These are phyloP conservation scores for Sinocyclocheilus anshuiensis DNA, from an alignment of 2,113 vertebrate genomes.

Conservation along the genomic window DNA sequence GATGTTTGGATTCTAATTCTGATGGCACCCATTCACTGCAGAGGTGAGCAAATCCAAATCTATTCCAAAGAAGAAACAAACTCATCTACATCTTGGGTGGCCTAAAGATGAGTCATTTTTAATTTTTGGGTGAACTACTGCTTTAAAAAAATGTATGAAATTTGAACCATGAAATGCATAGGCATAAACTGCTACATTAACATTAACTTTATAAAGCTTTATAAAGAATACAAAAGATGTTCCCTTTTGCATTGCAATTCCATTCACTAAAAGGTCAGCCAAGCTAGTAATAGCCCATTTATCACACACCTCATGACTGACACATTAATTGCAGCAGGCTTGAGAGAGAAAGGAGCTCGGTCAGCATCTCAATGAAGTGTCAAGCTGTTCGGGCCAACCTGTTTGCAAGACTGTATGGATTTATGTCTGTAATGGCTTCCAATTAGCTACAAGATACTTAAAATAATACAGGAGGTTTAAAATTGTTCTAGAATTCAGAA, in stretches of 20 bases:
- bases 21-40: no score
- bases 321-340: constrained; percentile 33
- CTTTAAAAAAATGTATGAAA: not conserved
- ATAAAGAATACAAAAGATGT: not conserved
- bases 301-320: constrained; percentile 43
- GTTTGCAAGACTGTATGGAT: not conserved
- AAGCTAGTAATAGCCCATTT: constrained; percentile 23
- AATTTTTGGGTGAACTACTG: not conserved
- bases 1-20: no score
- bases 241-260: not conserved
- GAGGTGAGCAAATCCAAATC: no score
- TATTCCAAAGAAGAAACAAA: no score
- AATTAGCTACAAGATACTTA: not conserved
- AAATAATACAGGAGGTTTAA: not conserved
- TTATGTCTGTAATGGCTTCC: not conserved
- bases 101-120: not conserved
- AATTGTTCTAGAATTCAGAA: not conserved
- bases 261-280: not conserved
- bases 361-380: constrained; percentile 38
- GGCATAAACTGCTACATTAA: not conserved
- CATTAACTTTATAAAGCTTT: not conserved
- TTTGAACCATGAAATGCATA: not conserved
- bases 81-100: no score
- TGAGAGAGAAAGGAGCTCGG: not conserved
- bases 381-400: not conserved